phyloP scores from a whole-genome alignment of 1,140 invertebrate genomes.

The Drosophila bocki region DNA sequence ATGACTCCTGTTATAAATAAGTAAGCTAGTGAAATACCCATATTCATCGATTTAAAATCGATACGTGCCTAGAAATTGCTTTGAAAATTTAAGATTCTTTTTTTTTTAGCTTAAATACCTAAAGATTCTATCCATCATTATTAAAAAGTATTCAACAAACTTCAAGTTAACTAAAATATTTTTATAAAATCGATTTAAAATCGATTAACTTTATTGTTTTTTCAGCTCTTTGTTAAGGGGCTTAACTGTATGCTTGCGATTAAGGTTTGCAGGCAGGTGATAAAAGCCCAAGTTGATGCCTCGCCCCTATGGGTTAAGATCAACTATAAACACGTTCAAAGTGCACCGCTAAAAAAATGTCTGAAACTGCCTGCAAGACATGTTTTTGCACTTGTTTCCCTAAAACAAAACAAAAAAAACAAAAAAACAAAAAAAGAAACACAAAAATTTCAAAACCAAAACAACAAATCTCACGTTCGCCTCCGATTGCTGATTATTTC shows the following conservation, averaged over 20 bases:
- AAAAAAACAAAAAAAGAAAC: not conserved
- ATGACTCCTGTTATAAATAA: too few species aligned
- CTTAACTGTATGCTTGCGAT: conserved; percentile 8
- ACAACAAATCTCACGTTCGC: conserved; percentile 12
- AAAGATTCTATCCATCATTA: not conserved
- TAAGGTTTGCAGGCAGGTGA: conserved; percentile 21
- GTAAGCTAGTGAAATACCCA: too few species aligned
- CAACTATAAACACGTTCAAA: conserved; percentile 31
- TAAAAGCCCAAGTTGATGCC: conserved; percentile 29
- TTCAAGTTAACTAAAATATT: not conserved
- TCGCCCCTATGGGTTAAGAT: conserved; percentile 7
- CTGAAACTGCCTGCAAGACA: conserved; percentile 1
- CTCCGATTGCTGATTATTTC: not conserved
- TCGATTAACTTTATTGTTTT: not conserved
- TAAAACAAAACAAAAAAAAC: not conserved
- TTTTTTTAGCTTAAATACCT: too few species aligned
- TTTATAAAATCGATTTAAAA: not conserved
- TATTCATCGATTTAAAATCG: too few species aligned
- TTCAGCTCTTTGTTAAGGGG: not conserved
- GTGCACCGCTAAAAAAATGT: conserved; percentile 12
- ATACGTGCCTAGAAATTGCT: too few species aligned
- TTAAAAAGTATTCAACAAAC: not conserved
- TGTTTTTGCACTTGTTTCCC: conserved; percentile 6
- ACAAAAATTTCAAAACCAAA: not conserved
- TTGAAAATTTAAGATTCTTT: too few species aligned